Base-by-base conservation (phyloP, 2,797 vertebrate species). In the Octomys mimax region DNA sequence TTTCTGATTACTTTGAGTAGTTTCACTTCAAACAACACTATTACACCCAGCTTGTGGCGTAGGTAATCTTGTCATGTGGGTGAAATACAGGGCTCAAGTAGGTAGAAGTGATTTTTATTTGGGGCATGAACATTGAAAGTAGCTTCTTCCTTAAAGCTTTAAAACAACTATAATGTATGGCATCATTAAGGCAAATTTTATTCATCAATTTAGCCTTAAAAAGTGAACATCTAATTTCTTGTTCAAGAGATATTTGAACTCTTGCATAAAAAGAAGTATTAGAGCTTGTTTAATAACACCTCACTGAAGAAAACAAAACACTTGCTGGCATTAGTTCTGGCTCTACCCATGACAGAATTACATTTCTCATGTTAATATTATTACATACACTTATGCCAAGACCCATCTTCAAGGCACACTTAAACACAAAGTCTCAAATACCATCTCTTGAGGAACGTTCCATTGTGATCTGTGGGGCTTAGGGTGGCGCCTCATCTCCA, bases 121-220 rank as follows among this genome's bases (percentile, higher is more conserved):
- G 61, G 18, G 59, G 21, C 49, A 94, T 31, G 18, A 73, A 95
- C 96, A 49, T 62, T 88, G 42, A 19, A 88, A 22, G 24, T 28
- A 91, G 80, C 24, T 79, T 88, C 11, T 79, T 57, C 57, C 57
- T 82, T 59, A 75, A 66, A 73, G 18, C 16, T 59, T 61, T 22
- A 66, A 66, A 33, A 64, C 64, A 68, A 5, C n/a, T 89, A 31
- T n/a, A 80, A 83, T 59, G 3, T 62, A 89, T 89, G n/a, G 46
- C 26, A 92, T 93, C 87, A 75, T 70, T 79, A 91, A 75, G 89
- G 42, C 19, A 95, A 95, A 28, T 91, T 94, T 49, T 70, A 70
- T 82, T 54, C 78, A 79, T 91, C 81, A 91, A 91, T 85, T 81
- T 42, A 73, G n/a, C 64, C 95, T 94, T 92, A 46, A 87, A 94